Conservation (phyloP, 2,113 vertebrate genomes). For the Pagrus major region DNA sequence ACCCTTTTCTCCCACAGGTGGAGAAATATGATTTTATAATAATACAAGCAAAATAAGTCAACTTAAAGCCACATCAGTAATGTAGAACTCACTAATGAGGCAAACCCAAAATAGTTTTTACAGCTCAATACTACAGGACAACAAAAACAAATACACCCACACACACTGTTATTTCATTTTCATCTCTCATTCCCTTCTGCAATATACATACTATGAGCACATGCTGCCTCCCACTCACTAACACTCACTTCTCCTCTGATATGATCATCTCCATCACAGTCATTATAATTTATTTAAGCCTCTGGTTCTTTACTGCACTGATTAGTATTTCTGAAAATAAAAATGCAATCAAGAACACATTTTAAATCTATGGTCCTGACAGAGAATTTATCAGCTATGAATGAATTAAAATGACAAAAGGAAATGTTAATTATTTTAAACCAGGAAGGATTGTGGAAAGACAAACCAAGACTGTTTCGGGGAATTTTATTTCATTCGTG, state of each 20-base stretch:
- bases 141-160: slow-evolving; percentile 26
- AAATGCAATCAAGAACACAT: background rate
- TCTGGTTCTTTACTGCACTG: background rate
- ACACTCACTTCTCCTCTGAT: slow-evolving; percentile 5
- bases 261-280: background rate
- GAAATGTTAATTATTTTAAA: background rate
- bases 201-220: slow-evolving; percentile 19
- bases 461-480: too few species aligned
- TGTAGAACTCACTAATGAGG: slow-evolving; percentile 17
- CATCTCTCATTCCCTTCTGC: slow-evolving; percentile 3
- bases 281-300: background rate
- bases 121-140: background rate
- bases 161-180: background rate
- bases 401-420: background rate
- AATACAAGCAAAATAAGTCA: background rate
- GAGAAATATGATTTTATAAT: background rate
- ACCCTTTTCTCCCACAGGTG: background rate
- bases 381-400: background rate
- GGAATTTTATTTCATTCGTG: too few species aligned
- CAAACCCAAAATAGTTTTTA: background rate
- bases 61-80: background rate
- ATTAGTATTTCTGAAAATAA: background rate
- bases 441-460: too few species aligned
- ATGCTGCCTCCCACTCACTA: slow-evolving; percentile 31
- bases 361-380: background rate